Conservation (phyloP, 2,888 invertebrate genomes). For the Lepidochrysops patricia region DNA sequence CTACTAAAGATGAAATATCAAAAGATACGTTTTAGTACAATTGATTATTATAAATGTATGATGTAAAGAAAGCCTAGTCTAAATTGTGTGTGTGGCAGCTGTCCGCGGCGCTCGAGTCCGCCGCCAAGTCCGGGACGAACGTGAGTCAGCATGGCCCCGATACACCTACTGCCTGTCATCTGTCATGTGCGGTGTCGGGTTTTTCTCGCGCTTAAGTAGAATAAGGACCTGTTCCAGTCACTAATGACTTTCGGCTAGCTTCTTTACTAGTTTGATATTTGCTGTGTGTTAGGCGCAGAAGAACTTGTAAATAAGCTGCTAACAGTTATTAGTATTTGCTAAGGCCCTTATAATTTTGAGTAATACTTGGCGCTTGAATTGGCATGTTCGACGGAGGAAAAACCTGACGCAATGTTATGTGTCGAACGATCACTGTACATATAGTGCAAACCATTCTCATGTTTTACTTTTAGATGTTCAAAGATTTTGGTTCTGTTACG, state of each 20-base stretch:
- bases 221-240: not conserved
- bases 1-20: too few species aligned
- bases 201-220: not conserved
- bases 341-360: too few species aligned
- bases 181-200: constrained; percentile 3
- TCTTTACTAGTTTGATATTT: not conserved
- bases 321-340: too few species aligned
- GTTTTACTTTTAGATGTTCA: not conserved
- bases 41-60: too few species aligned
- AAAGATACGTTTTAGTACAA: too few species aligned
- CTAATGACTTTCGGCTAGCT: not conserved
- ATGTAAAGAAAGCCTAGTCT: constrained; percentile 14
- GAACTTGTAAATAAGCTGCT: not conserved
- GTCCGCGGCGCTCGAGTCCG: constrained; percentile 81
- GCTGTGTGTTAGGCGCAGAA: not conserved
- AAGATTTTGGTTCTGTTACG: not conserved
- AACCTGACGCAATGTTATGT: constrained; percentile 12
- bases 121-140: constrained; percentile 79
- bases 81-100: constrained; percentile 68
- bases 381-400: not conserved
- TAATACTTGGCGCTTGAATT: not conserved
- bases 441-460: constrained; percentile 8
- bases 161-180: constrained; percentile 30
- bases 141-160: constrained; percentile 65
- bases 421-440: constrained; percentile 21